Evolutionary conservation across 2,113 vertebrate species (phyloP), one percentile per base, ranked within the genome.

Genomic region (Cryptomyrus ogoouensis): DNA sequence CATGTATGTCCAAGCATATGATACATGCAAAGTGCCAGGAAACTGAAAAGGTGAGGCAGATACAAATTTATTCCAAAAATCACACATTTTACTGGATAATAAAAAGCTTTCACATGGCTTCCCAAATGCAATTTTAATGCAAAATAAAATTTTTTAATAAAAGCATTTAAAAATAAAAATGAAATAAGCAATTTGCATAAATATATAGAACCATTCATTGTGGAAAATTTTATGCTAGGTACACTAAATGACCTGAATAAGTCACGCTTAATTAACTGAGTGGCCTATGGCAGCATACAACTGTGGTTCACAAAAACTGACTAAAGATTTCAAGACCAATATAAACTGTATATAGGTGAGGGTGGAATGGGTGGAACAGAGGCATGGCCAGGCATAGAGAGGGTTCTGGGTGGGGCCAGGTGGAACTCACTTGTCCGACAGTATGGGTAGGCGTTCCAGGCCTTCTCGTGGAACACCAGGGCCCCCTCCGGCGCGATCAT

Each of bases 401-500:
- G 77, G 27, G 19, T 15, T 87, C 39, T 70, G 19, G 66, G 85
- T 39, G 3, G 8, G 56, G 19, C 80, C 5, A 39, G 5, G 42
- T 9, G 27, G 80, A 53, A 95, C 97, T 95, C 95, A 99, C 98
- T 96, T 83, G 98, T 99, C 93, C 98, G 96, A 94, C 98, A 99
- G 96, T 98, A 99, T 9, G 98, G 98, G 89, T 99, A 99, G 0
- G 98, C 98, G 0, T 99, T 99, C 62, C 62, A 70, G 27, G 62
- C 62, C 62, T 70, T 70, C n/a, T 70, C 62, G 27, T 70, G 62
- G 62, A 99, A 99, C 88, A 98, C 97, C 96, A 99, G 94, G 7
- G 98, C 98, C 92, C 98, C 97, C 92, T 99, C 98, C 2, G 98
- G 98, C 91, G 98, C 98, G 88, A 99, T 97, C 97, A 99, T 97